phyloP scores from a whole-genome alignment of 37 sponge, comb jelly and placozoan genomes.

The Corticium candelabrum region DNA sequence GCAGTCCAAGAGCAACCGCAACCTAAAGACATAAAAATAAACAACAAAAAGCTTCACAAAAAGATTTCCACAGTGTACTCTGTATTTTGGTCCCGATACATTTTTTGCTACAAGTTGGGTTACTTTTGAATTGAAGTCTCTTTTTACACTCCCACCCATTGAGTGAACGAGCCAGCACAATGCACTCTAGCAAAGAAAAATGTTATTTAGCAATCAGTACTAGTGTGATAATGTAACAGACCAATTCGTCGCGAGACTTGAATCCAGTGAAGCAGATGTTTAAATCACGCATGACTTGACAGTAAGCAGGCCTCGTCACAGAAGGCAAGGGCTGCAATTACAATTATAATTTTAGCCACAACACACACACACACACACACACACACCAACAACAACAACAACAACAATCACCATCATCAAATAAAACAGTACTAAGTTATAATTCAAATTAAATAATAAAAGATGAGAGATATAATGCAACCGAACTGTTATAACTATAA shows the following conservation, averaged over 20 bases:
- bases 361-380: slow-evolving; percentile 6
- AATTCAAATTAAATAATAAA: too few species aligned
- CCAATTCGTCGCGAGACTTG: slow-evolving; percentile 47
- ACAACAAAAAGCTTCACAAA: not conserved
- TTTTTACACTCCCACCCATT: slow-evolving; percentile 81
- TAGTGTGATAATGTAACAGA: too few species aligned
- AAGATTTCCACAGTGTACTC: slow-evolving; percentile 16
- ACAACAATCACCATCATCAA: too few species aligned
- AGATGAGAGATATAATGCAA: too few species aligned
- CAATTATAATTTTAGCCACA: too few species aligned
- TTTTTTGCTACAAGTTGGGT: slow-evolving; percentile 83
- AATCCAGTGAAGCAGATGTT: slow-evolving; percentile 81
- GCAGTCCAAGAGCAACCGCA: slow-evolving; percentile 62
- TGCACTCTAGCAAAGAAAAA: slow-evolving; percentile 16
- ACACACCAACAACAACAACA: not conserved
- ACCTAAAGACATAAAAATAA: slow-evolving; percentile 23
- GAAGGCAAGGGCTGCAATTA: slow-evolving; percentile 44
- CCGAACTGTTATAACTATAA: too few species aligned
- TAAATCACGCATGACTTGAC: slow-evolving; percentile 40
- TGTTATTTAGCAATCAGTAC: too few species aligned
- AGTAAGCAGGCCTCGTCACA: slow-evolving; percentile 49
- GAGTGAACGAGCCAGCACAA: slow-evolving; percentile 59
- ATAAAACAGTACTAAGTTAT: too few species aligned
- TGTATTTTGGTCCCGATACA: slow-evolving; percentile 78
- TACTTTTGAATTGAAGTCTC: slow-evolving; percentile 55